Base-by-base conservation (phyloP, 2,797 vertebrate species). In the Sebastes paucispinis region DNA sequence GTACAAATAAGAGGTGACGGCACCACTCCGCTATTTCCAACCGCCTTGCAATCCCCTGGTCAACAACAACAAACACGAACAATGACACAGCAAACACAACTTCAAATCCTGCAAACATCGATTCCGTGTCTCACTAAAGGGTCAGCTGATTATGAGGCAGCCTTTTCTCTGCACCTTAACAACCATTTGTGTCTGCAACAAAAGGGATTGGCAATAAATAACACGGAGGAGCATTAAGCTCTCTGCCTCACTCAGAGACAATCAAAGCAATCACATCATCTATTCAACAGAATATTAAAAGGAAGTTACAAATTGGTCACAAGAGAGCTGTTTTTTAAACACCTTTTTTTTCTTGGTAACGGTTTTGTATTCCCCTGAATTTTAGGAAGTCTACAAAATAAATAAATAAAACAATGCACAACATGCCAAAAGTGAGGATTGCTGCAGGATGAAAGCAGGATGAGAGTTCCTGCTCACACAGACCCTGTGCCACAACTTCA, bases 81-180 rank as follows among this genome's bases (percentile, higher is more conserved):
- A 70, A 2, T 34, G 63, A 60, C 47, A 60, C 47, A 31, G 79
- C 25, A 73, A 82, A 86, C 67, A 77, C 52, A 50, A 31, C 60
- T 65, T 14, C 29, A 32, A 29, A 73, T 18, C 64, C 73, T 59
- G 75, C 54, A 9, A 79, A 81, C 75, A 85, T 73, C 57, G 27
- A 69, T 60, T 60, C 63, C 14, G 68, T 27, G 50, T 68, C 69
- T 69, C 57, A 27, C 29, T 58, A 13, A 75, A 27, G 60, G 25
- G 34, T 75, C 63, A 11, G 43, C 67, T 79, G 65, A 74, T 73
- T 54, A 64, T 6, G 32, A 74, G 43, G 27, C 62, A 57, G 65
- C 12, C 3, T 27, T 79, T 77, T 58, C 59, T 75, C 85, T 66
- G n/a, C 43, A 79, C 29, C 52, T 13, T 64, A 65, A 66, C 71